Evolutionary conservation across 1,140 invertebrate genomes (phyloP), one percentile per base, ranked within the genome.

Genomic region (Calephelis virginiensis): DNA sequence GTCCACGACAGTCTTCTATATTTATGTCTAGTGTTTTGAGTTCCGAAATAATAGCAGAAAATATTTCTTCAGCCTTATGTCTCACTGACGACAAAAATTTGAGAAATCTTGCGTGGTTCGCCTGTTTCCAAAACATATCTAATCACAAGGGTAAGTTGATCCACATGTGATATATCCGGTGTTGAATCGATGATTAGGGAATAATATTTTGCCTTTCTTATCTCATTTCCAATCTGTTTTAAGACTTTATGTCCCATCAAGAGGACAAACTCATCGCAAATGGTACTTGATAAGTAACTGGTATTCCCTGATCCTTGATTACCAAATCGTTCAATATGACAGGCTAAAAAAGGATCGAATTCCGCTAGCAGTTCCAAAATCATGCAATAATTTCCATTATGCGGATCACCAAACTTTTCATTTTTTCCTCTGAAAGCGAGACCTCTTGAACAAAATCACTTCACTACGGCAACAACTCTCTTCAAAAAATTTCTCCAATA

Each of bases 221-320:
- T 28, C 11, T 63, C 61, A 10, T 40, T 13, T 9, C 12, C 6
- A 63, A 63, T 63, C 17, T 63, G 46, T 49, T 49, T 14, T 8
- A 63, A 63, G n/a, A 63, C 46, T 63, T 63, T 63, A 63, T 49
- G 5, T 13, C 28, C 10, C 7, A 63, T 63, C 12, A 63, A 63
- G 8, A 49, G 28, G 8, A 49, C 38, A 1, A 63, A 17, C 28
- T 63, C 46, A 13, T 49, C 62, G 17, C 28, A 63, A n/a, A 63
- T 48, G 9, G 47, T 63, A 7, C 28, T 63, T 11, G 62, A 63
- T 49, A 63, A 63, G 28, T 63, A 49, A 12, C n/a, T 8, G 6
- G 48, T 49, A 49, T n/a, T 13, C 13, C 48, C n/a, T 8, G n/a
- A 12, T 6, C 60, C n/a, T 28, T 28, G 28, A 28, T 28, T 28